Evolutionary conservation across 2,113 vertebrate species (phyloP).

Genomic region (Felis catus): DNA sequence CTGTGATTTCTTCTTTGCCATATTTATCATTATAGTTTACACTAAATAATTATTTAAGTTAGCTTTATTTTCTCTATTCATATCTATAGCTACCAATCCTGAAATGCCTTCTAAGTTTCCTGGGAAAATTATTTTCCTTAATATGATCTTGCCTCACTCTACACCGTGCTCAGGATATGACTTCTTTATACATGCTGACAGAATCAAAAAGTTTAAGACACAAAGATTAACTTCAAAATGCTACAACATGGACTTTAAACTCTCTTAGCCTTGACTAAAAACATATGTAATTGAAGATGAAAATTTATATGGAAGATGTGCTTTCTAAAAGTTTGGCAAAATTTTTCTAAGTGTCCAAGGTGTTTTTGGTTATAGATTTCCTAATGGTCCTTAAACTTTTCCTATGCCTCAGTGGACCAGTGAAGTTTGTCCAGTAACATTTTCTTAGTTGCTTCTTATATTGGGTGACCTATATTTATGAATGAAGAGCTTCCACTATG

Average conservation of each 20-base stretch:
- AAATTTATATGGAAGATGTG: not conserved
- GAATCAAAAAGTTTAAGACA: not conserved
- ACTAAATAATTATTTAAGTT: not conserved
- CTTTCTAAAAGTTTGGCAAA: not conserved
- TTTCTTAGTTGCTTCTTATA: not conserved
- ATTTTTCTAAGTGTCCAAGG: not conserved
- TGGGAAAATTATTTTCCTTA: not conserved
- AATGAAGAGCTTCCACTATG: not conserved
- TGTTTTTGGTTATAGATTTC: not conserved
- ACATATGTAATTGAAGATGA: not conserved
- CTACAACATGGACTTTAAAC: not conserved
- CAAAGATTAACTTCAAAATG: not conserved
- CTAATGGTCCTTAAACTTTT: not conserved
- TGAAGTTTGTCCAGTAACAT: not conserved
- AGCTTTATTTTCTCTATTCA: constrained; percentile 16
- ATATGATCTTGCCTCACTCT: not conserved
- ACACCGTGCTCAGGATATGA: not conserved
- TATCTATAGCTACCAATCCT: not conserved
- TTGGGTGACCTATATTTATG: constrained; percentile 13
- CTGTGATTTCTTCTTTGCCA: not conserved
- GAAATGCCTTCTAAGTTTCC: not conserved
- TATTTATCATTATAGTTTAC: not conserved
- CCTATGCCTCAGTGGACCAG: not conserved
- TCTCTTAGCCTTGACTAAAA: not conserved
- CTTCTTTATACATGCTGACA: not conserved